Evolutionary conservation across 2,888 invertebrate species (phyloP), one percentile per base, ranked within the genome.

Genomic region (Cheilosia pagana): DNA sequence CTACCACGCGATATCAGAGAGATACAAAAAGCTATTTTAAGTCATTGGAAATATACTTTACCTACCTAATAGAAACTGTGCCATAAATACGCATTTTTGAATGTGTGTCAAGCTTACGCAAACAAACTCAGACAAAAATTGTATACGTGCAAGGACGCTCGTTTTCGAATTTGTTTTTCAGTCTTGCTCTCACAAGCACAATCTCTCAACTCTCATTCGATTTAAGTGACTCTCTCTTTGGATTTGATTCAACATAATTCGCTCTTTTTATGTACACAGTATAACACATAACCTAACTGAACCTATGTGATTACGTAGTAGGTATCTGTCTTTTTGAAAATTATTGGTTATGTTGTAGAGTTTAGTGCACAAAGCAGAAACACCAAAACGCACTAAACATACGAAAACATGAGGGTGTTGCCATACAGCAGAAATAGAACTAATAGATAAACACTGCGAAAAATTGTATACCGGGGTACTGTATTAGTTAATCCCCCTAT

Each of bases 81-180:
- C 39, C 67, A 55, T 43, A 74, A 59, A 71, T 70, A 72, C 21
- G 4, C 21, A 50, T 8, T 21, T 59, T 57, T 28, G 31, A 45
- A 55, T 67, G 71, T 77, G 72, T 82, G 65, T 65, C 65, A 65
- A 70, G 52, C 59, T 28, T 14, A 23, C 48, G 60, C 16, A 59
- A 23, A 39, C 39, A 10, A 2, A 21, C 25, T 45, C n/a, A 50
- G 21, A 4, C 21, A 10, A 16, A 45, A 23, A 43, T n/a, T 75
- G 78, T 76, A 59, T 86, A 86, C 85, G 87, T 87, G 85, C 87
- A 77, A 86, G 86, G 86, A 87, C 85, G 50, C 85, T 72, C 81
- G 86, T 87, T 45, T 16, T 50, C 57, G 65, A 31, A 12, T 59
- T 41, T 52, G n/a, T 43, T 45, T 67, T 21, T 45, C 25, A 12